Base-by-base conservation (phyloP, 2,888 invertebrate genomes). In the Diaphora mendica region DNA sequence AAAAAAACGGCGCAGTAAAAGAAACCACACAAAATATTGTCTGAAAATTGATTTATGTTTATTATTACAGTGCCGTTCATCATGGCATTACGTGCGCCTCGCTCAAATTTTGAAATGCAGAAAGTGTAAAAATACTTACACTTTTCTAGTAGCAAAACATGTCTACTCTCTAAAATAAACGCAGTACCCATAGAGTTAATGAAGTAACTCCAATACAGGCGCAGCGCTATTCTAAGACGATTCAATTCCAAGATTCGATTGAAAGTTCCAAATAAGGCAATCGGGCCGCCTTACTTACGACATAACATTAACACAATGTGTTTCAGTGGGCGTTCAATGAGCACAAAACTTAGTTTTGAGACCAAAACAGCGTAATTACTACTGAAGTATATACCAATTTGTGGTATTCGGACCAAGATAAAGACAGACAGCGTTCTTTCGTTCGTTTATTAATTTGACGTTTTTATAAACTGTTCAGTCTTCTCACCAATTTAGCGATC, bases 261-360 rank as follows among this genome's bases (percentile, higher is more conserved):
- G 64, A 20, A 68, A 72, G 67, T 26, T 35, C 72, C 66, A 66
- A 62, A 72, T 75, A 70, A 66, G 70, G 72, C 13, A 17, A 33
- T 55, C 35, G 9, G n/a, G 39, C 26, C 64, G 42, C 74, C 66
- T 73, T 75, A 73, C 68, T 70, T 51, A 70, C 35, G 64, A 68
- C 20, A 73, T 66, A 73, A 71, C 68, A 44, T 30, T 62, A 3
- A 39, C 30, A 33, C 35, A 77, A 51, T 48, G 51, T 71, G 30
- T 42, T 71, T 68, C 76, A 68, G 86, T 84, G 80, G 86, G 84
- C 77, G 85, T 73, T 59, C 79, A 84, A 86, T 85, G 83, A 84
- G 70, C 74, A 68, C 72, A 20, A 67, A 80, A 80, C 73, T 35
- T 74, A 80, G 77, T 83, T 81, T 82, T 78, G 74, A 77, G 78